These are phyloP conservation scores for Enteromius mattozi DNA, from an alignment of 2,797 vertebrate species.

Conservation along the genomic window DNA sequence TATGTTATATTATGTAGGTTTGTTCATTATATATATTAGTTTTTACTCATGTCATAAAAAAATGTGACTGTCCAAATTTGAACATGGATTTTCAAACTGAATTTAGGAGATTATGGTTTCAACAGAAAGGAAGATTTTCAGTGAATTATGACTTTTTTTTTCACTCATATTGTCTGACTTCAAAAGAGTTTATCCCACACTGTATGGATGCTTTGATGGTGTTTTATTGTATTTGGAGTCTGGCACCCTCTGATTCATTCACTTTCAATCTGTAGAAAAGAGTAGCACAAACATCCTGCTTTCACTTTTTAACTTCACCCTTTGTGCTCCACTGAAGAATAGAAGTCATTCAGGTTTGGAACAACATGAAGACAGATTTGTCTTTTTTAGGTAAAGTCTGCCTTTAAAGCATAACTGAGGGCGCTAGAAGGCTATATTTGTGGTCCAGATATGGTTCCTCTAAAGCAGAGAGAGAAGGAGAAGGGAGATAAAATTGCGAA, in stretches of 20 bases:
- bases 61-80: neutral
- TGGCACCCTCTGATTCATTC: neutral
- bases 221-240: neutral
- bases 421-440: slow-evolving; percentile 6
- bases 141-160: neutral
- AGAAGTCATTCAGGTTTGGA: neutral
- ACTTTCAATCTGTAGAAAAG: neutral
- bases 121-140: neutral
- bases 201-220: neutral
- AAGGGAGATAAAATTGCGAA: slow-evolving; percentile 47
- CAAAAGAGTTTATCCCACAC: neutral
- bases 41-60: neutral
- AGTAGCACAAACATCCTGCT: neutral
- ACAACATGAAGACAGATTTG: neutral
- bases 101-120: neutral
- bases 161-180: neutral
- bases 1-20: neutral
- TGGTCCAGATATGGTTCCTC: slow-evolving; percentile 15
- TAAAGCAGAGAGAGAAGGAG: slow-evolving; percentile 24
- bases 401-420: neutral
- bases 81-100: neutral
- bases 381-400: slow-evolving; percentile 5
- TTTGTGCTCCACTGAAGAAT: neutral
- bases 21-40: neutral
- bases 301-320: neutral